Evolutionary conservation across 2,797 vertebrate species (phyloP).

Genomic region (Acropternis orthonyx): DNA sequence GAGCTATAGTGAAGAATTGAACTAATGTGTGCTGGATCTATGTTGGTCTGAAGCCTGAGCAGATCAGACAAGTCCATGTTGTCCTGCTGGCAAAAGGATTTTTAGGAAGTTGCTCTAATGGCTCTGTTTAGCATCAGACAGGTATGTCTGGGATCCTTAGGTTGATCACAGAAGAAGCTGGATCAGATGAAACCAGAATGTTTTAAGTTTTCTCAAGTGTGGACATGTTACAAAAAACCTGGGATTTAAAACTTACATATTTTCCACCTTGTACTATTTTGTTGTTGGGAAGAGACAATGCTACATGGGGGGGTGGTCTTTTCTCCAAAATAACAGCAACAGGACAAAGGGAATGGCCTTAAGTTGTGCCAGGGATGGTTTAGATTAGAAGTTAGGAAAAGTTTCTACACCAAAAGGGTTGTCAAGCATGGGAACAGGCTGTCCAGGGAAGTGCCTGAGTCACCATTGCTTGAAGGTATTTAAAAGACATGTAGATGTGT

Average conservation of each 20-base stretch:
- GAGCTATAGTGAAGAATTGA: not conserved
- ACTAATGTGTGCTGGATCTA: not conserved
- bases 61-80: not conserved
- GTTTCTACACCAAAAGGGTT: not conserved
- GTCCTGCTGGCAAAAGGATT: not conserved
- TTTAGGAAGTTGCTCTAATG: not conserved
- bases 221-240: not conserved
- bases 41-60: not conserved
- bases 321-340: not conserved
- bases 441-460: not conserved
- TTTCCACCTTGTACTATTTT: not conserved
- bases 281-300: not conserved
- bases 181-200: not conserved
- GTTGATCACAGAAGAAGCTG: not conserved
- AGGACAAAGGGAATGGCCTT: not conserved
- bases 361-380: not conserved
- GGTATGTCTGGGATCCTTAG: fast-evolving
- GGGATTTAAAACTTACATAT: not conserved
- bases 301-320: not conserved
- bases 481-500: fast-evolving
- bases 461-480: not conserved
- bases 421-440: not conserved
- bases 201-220: not conserved
- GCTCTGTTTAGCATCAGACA: not conserved
- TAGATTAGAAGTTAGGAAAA: not conserved